phyloP scores from a whole-genome alignment of 2,113 vertebrate species.

The Psilopogon haemacephalus region DNA sequence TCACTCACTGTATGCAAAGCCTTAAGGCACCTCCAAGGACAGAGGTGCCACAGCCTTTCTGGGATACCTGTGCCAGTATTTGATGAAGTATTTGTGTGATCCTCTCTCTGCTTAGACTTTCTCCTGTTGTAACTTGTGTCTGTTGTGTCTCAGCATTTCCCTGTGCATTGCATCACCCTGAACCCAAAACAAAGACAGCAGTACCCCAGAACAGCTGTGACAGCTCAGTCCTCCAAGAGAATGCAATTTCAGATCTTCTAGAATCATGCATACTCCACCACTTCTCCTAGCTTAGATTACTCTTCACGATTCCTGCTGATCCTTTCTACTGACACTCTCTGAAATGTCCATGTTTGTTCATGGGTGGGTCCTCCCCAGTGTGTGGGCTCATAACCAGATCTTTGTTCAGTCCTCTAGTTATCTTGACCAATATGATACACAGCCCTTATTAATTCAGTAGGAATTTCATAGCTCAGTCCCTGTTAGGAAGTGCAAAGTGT shows the following conservation, averaged over 20 bases:
- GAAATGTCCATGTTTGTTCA: fast-evolving
- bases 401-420: not conserved
- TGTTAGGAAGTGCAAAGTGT: not conserved
- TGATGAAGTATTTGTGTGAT: not conserved
- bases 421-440: not conserved
- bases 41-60: not conserved
- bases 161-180: not conserved
- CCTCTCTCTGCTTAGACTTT: not conserved
- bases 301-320: not conserved
- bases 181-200: not conserved
- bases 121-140: not conserved
- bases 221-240: not conserved
- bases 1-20: not conserved
- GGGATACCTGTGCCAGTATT: not conserved
- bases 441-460: not conserved
- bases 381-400: not conserved
- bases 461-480: not conserved
- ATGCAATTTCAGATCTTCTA: not conserved
- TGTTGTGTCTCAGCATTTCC: not conserved
- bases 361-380: not conserved
- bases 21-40: not conserved
- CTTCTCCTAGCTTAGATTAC: not conserved
- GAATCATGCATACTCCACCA: not conserved
- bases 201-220: not conserved
- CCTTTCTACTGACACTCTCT: not conserved